Evolutionary conservation across 1,140 invertebrate genomes (phyloP).

Genomic region (Tetranychus urticae): DNA sequence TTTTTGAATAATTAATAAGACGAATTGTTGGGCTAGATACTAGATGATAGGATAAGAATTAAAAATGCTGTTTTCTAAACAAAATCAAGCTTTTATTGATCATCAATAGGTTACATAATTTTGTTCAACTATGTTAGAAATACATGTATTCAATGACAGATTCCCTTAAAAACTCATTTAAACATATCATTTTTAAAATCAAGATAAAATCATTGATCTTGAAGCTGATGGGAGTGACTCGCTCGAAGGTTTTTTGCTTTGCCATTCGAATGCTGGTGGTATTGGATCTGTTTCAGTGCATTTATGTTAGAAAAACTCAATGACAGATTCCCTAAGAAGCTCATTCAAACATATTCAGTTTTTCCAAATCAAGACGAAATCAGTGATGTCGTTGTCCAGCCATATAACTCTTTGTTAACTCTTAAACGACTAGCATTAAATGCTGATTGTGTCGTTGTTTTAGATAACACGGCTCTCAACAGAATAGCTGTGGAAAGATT

Average conservation of each 20-base stretch:
- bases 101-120: too few species aligned
- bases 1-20: too few species aligned
- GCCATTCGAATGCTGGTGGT: conserved; percentile 94
- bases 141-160: too few species aligned
- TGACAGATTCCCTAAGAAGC: conserved; percentile 77
- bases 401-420: conserved; percentile 91
- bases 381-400: conserved; percentile 95
- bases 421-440: conserved; percentile 79
- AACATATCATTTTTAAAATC: too few species aligned
- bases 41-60: too few species aligned
- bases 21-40: too few species aligned
- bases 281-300: conserved; percentile 65
- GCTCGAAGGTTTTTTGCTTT: conserved; percentile 90
- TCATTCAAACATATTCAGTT: conserved; percentile 95
- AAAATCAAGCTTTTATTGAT: too few species aligned
- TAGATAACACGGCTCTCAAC: conserved; percentile 35
- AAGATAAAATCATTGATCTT: conserved; percentile 55
- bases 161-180: too few species aligned
- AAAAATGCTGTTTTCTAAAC: too few species aligned
- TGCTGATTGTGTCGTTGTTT: conserved; percentile 91
- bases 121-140: too few species aligned
- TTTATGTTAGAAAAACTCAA: conserved; percentile 30
- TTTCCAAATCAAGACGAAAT: conserved; percentile 92
- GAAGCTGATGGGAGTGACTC: conserved; percentile 97
- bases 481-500: conserved; percentile 75